Evolutionary conservation across 2,888 invertebrate genomes (phyloP).

Genomic region (Drosophila sordidula): DNA sequence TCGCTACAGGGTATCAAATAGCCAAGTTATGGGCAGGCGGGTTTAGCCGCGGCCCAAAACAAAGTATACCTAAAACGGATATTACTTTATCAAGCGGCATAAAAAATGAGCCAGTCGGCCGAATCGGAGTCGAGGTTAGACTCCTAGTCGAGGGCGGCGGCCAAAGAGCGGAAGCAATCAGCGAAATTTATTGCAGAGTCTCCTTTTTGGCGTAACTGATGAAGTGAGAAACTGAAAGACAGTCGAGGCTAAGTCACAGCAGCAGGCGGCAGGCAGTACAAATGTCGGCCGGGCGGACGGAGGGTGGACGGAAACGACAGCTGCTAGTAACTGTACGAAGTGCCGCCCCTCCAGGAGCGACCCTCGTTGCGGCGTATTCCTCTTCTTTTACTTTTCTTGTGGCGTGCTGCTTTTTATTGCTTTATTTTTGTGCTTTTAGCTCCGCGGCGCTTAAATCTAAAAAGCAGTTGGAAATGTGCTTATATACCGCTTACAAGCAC

Average conservation of each 20-base stretch:
- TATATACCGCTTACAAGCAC: conserved; percentile 73
- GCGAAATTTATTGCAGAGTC: conserved; percentile 80
- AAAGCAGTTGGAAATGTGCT: conserved; percentile 76
- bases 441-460: conserved; percentile 72
- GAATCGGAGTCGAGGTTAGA: conserved; percentile 59
- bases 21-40: conserved; percentile 9
- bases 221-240: conserved; percentile 81
- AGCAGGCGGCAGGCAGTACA: conserved; percentile 58
- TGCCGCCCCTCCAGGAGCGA: conserved; percentile 1
- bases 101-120: conserved; percentile 73
- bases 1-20: conserved; percentile 43
- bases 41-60: not conserved
- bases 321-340: conserved; percentile 60
- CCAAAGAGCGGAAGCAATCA: conserved; percentile 68
- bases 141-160: conserved; percentile 40
- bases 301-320: conserved; percentile 61
- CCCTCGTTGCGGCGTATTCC: conserved; percentile 18
- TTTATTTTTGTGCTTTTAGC: conserved; percentile 77
- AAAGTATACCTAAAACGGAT: conserved; percentile 76
- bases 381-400: conserved; percentile 54
- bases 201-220: conserved; percentile 80
- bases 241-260: conserved; percentile 72
- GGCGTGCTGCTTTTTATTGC: conserved; percentile 79
- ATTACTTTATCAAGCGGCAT: conserved; percentile 81
- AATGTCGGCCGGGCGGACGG: conserved; percentile 29